Conservation (phyloP, 1,140 invertebrate genomes). For the Bombus waltoni region DNA sequence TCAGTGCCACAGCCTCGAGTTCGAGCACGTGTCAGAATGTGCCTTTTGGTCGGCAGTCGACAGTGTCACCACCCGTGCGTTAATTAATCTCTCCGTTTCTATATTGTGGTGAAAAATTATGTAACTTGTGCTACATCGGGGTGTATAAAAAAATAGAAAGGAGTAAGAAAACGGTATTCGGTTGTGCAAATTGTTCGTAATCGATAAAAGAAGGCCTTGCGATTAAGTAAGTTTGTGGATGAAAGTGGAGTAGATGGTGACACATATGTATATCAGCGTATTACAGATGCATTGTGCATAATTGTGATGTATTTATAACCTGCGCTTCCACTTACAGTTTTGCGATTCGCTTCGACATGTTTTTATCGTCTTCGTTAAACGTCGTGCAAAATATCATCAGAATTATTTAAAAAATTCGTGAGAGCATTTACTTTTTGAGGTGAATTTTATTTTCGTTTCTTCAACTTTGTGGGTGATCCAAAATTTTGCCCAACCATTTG, state of each 20-base stretch:
- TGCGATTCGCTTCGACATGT: not conserved
- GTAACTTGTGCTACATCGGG: slow-evolving; percentile 51
- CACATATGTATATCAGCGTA: slow-evolving; percentile 24
- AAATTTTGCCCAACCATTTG: not conserved
- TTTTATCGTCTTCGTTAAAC: not conserved
- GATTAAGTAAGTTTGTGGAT: slow-evolving; percentile 19
- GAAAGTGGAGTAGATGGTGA: slow-evolving; percentile 25
- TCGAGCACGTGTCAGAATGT: slow-evolving; percentile 61
- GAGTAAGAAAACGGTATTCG: slow-evolving; percentile 2
- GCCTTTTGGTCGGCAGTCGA: slow-evolving; percentile 35
- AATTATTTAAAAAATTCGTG: not conserved
- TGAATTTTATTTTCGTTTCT: not conserved
- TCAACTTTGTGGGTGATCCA: not conserved
- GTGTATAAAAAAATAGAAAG: slow-evolving; percentile 6
- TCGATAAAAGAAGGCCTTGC: slow-evolving; percentile 23
- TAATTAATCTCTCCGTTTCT: slow-evolving; percentile 43
- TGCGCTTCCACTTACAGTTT: not conserved
- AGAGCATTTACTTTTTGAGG: not conserved
- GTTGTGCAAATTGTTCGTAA: slow-evolving; percentile 44
- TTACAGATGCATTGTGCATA: slow-evolving; percentile 22
- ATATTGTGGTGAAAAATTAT: slow-evolving; percentile 60
- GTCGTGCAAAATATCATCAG: not conserved
- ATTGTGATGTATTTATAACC: slow-evolving; percentile 17
- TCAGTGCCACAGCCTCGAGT: slow-evolving; percentile 45
- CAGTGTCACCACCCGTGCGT: slow-evolving; percentile 40